A percentile compares a stretch with the other conserved stretches of the same genome.
Evolutionary conservation across 2,888 invertebrate genomes (phyloP).

Genomic region (Drosophila anomelani): DNA sequence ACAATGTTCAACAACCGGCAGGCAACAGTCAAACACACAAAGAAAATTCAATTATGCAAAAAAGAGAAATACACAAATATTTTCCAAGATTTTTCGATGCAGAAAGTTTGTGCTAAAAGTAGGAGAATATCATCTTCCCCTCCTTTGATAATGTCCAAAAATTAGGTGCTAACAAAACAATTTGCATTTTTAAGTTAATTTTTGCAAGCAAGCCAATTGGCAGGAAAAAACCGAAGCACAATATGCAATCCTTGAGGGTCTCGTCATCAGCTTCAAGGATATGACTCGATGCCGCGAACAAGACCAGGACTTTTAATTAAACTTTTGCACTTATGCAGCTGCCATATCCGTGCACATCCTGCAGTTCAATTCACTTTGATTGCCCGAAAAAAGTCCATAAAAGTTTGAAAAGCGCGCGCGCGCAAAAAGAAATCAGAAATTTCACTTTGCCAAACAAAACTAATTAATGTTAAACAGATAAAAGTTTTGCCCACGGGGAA

Average conservation of each 20-base stretch:
- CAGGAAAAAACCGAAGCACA: conserved; percentile 54
- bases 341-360: conserved; percentile 61
- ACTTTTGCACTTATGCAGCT: conserved; percentile 83
- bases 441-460: conserved; percentile 81
- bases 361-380: conserved; percentile 82
- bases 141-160: conserved; percentile 70
- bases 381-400: conserved; percentile 70
- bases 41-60: conserved; percentile 78
- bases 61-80: conserved; percentile 55
- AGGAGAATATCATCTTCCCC: not conserved
- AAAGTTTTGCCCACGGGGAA: conserved; percentile 64
- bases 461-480: conserved; percentile 83
- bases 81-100: conserved; percentile 43
- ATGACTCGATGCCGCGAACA: conserved; percentile 28
- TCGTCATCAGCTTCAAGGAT: conserved; percentile 71
- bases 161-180: conserved; percentile 84
- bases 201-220: conserved; percentile 40
- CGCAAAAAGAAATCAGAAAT: conserved; percentile 80
- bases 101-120: conserved; percentile 19
- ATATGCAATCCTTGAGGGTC: conserved; percentile 57
- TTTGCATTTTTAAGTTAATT: conserved; percentile 83
- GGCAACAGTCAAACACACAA: conserved; percentile 31
- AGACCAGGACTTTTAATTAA: conserved; percentile 79
- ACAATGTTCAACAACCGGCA: conserved; percentile 38
- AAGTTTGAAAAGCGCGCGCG: conserved; percentile 54